Evolutionary conservation across 2,888 invertebrate genomes (phyloP).

Genomic region (Dynastes maya): DNA sequence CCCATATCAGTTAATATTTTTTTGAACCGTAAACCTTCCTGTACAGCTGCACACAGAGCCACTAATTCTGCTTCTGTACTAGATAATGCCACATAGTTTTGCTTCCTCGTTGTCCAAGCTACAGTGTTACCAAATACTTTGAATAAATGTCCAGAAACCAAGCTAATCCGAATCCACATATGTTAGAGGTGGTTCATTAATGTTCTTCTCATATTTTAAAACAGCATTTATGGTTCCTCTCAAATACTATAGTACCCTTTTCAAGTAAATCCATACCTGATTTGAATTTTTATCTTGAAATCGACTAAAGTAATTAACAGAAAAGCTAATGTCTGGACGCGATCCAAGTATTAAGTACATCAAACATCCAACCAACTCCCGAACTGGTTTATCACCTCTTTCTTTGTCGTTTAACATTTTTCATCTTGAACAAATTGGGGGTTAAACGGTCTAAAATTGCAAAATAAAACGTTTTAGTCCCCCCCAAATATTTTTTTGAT

Average conservation of each 20-base stretch:
- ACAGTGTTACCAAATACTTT: slow-evolving; percentile 48
- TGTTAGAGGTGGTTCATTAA: slow-evolving; percentile 22
- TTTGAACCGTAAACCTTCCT: neutral
- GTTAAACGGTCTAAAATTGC: too few relatives aligned
- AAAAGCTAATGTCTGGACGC: slow-evolving; percentile 47
- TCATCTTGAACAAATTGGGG: too few relatives aligned
- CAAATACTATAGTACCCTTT: neutral
- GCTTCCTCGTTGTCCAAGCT: slow-evolving; percentile 46
- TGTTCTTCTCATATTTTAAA: neutral
- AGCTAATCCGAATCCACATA: slow-evolving; percentile 46
- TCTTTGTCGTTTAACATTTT: too few relatives aligned
- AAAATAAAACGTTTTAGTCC: too few relatives aligned
- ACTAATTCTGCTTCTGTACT: slow-evolving; percentile 47
- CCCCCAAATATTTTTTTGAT: too few relatives aligned
- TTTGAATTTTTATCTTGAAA: slow-evolving; percentile 32
- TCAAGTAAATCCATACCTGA: slow-evolving; percentile 1
- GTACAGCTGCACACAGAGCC: slow-evolving; percentile 8
- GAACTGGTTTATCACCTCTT: neutral
- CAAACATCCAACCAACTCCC: neutral
- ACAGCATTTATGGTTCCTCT: neutral
- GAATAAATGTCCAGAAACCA: slow-evolving; percentile 34
- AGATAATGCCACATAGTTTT: slow-evolving; percentile 42
- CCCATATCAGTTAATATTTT: neutral
- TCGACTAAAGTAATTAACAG: slow-evolving; percentile 48
- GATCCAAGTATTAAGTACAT: slow-evolving; percentile 19